Conservation (phyloP, 2,888 invertebrate species). For the Metallyticus violacea region DNA sequence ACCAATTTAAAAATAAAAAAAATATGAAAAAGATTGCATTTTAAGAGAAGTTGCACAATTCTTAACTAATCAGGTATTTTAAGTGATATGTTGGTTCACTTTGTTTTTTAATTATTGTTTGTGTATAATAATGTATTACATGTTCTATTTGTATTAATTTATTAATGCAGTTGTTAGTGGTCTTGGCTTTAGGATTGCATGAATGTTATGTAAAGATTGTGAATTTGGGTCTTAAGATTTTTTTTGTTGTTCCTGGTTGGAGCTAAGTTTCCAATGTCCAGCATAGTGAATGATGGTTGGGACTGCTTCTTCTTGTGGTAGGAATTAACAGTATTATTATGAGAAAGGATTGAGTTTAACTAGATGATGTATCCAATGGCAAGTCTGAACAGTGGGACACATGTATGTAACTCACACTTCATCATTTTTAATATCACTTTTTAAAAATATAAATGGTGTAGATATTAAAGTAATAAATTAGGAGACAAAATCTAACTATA, state of each 20-base stretch:
- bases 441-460: background rate
- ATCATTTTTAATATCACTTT: background rate
- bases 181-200: background rate
- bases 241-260: background rate
- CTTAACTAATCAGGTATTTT: background rate
- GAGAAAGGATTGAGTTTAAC: background rate
- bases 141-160: conserved; percentile 14
- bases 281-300: background rate
- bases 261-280: background rate
- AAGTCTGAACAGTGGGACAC: background rate
- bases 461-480: background rate
- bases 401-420: background rate
- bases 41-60: background rate
- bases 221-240: background rate
- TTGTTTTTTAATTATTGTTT: background rate
- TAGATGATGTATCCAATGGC: background rate
- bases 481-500: background rate
- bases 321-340: background rate
- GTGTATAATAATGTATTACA: background rate
- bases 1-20: background rate
- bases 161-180: background rate
- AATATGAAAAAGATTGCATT: background rate
- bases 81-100: background rate
- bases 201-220: background rate
- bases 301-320: background rate